A percentile compares a stretch with the other conserved stretches of the same genome.
phyloP scores from a whole-genome alignment of 2,888 invertebrate genomes.

The Lomographa bimaculata region DNA sequence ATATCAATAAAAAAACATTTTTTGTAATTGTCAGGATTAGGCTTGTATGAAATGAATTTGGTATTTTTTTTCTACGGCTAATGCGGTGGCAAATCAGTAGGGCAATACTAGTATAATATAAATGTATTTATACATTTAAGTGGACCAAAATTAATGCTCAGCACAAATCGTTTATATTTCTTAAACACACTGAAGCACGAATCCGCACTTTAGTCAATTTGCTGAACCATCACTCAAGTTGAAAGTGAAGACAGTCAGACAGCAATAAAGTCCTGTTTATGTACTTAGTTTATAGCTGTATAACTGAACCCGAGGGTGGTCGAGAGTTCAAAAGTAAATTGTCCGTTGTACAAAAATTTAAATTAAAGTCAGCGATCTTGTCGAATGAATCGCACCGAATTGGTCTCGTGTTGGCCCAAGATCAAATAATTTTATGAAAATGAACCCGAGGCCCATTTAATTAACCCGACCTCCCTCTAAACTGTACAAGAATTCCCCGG shows the following conservation, averaged over 20 bases:
- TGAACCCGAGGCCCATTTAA: conserved; percentile 77
- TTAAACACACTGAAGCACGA: no score
- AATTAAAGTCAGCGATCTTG: conserved; percentile 62
- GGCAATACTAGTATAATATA: no score
- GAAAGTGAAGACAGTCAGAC: conserved; percentile 60
- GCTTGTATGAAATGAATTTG: no score
- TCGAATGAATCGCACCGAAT: conserved; percentile 64
- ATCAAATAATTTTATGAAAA: conserved; percentile 82
- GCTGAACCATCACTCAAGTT: conserved; percentile 49
- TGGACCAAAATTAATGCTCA: no score
- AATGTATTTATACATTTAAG: no score
- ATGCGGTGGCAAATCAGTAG: no score
- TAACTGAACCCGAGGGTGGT: conserved; percentile 40
- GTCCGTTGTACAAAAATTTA: conserved; percentile 57
- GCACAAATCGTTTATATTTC: no score
- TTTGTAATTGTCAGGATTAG: no score
- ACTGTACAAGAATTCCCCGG: conserved; percentile 79
- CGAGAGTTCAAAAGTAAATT: conserved; percentile 42
- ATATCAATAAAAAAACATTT: no score
- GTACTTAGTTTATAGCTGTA: conserved; percentile 54
- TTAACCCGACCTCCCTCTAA: conserved; percentile 76
- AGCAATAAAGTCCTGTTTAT: conserved; percentile 67
- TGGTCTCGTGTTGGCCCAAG: conserved; percentile 62
- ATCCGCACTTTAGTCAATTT: conserved; percentile 60
- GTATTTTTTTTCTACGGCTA: no score